Conservation (phyloP, 2,888 invertebrate species). For the Amblyteles armatorius region DNA sequence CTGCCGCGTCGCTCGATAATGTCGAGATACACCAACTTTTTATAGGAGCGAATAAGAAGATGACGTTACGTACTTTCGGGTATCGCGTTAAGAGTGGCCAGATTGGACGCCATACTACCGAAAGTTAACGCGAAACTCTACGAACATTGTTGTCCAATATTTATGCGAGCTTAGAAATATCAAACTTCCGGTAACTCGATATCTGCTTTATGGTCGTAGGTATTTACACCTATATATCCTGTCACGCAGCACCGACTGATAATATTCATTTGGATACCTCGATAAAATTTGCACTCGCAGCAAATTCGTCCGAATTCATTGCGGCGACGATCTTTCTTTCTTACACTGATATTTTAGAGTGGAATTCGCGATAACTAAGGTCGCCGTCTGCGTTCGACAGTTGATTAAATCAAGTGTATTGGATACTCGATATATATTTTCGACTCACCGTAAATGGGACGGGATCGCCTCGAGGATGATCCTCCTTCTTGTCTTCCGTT, state of each 20-base stretch:
- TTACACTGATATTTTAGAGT: background rate
- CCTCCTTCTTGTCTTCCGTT: background rate
- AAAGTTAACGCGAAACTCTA: background rate
- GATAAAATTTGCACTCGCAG: background rate
- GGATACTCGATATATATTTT: background rate
- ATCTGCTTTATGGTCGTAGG: too few relatives aligned
- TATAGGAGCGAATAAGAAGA: background rate
- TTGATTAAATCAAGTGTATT: conserved; percentile 5
- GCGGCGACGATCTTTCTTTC: background rate
- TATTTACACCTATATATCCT: background rate
- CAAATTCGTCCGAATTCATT: background rate
- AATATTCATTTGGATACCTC: background rate
- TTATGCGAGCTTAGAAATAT: background rate
- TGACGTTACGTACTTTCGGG: background rate
- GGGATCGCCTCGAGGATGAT: background rate
- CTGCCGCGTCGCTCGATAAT: background rate
- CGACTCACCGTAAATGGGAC: conserved; percentile 17
- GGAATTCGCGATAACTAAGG: background rate
- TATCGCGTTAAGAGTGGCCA: background rate
- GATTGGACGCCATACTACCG: background rate
- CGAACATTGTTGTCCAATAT: background rate
- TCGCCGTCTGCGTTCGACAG: background rate
- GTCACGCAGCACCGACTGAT: background rate
- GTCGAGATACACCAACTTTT: background rate
- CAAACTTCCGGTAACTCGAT: too few relatives aligned